These are phyloP conservation scores for Ophioninae sp. DNA, from an alignment of 2,888 invertebrate genomes.

Conservation along the genomic window DNA sequence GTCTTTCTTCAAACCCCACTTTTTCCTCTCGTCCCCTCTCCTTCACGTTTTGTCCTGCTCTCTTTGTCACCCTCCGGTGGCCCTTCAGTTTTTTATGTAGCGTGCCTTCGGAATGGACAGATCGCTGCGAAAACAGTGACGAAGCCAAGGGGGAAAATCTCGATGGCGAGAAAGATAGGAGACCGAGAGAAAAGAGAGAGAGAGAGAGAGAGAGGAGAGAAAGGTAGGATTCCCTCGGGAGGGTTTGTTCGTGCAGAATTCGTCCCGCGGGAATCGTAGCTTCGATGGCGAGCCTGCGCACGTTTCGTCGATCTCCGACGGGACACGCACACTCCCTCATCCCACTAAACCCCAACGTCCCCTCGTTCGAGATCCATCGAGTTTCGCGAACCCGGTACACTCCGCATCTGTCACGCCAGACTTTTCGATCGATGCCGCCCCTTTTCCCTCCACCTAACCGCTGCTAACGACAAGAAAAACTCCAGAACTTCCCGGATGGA, in stretches of 20 bases:
- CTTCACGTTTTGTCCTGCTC: not conserved
- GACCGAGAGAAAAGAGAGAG: constrained; percentile 31
- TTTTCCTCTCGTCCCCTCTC: not conserved
- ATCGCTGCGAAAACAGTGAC: not conserved
- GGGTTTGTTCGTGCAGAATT: constrained; percentile 77
- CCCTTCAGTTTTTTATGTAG: not conserved
- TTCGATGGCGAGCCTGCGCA: constrained; percentile 11
- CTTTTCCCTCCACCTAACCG: not conserved
- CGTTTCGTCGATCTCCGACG: constrained; percentile 9
- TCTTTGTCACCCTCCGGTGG: not conserved
- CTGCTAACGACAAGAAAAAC: not conserved
- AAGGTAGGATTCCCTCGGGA: constrained; percentile 71
- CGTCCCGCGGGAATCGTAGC: constrained; percentile 73
- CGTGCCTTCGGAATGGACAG: not conserved
- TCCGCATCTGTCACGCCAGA: constrained; percentile 55
- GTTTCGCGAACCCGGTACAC: constrained; percentile 39
- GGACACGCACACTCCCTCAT: constrained; percentile 54
- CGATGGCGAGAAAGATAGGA: constrained; percentile 51
- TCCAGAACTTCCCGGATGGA: too few relatives aligned
- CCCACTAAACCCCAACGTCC: not conserved
- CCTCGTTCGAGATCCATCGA: constrained; percentile 30
- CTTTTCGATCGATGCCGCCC: constrained; percentile 18
- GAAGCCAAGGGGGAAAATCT: constrained; percentile 27
- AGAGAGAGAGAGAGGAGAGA: constrained; percentile 64
- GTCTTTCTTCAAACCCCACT: not conserved